Evolutionary conservation across 2,113 vertebrate genomes (phyloP).

Genomic region (Machaerirhynchus nigripectus): DNA sequence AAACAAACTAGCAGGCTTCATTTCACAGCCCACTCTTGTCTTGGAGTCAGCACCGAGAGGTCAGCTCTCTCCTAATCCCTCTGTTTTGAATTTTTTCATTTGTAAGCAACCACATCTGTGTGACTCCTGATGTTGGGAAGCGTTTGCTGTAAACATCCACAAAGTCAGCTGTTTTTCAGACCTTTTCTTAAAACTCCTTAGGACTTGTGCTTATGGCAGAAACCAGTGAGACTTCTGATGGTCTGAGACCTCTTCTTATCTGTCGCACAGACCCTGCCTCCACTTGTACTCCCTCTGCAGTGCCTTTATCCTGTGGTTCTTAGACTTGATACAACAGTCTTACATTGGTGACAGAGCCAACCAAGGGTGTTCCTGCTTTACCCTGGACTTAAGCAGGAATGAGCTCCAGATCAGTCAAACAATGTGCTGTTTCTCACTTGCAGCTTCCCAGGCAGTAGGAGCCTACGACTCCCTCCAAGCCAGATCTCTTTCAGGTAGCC

Average conservation of each 20-base stretch:
- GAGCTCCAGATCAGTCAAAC: not conserved
- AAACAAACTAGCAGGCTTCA: not conserved
- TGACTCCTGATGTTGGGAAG: accelerated
- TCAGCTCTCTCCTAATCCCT: not conserved
- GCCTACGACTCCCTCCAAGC: accelerated
- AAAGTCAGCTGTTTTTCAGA: not conserved
- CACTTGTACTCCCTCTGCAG: not conserved
- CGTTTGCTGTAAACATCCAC: not conserved
- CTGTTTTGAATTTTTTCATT: not conserved
- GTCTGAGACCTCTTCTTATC: not conserved
- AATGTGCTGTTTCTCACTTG: not conserved
- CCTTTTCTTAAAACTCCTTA: not conserved
- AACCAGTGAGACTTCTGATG: not conserved
- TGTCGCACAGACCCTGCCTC: not conserved
- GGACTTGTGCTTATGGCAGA: not conserved
- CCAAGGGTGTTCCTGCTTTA: not conserved
- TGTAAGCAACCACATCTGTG: not conserved
- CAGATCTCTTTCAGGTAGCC: not conserved
- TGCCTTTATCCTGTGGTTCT: not conserved
- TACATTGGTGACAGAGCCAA: not conserved
- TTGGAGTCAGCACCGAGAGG: accelerated
- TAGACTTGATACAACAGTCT: not conserved
- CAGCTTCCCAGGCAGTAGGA: not conserved
- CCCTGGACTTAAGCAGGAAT: not conserved
- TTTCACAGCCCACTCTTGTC: not conserved